Conservation (phyloP, 92 coral and sea anemone genomes). For the Diadumene lineata region DNA sequence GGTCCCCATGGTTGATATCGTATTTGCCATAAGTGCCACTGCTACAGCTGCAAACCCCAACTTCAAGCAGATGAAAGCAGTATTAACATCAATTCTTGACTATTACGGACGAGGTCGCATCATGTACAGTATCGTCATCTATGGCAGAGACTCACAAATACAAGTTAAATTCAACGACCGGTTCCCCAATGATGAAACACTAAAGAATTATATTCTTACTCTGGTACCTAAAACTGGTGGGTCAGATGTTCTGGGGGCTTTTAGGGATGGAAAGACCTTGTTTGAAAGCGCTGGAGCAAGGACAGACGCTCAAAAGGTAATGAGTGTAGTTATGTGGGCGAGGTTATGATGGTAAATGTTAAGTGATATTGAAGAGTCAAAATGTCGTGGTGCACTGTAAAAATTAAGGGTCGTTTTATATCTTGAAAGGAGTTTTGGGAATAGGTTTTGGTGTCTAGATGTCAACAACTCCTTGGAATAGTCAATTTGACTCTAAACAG, state of each 20-base stretch:
- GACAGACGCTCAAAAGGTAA: slow-evolving; percentile 47
- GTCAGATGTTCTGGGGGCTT: slow-evolving; percentile 52
- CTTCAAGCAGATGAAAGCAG: slow-evolving; percentile 68
- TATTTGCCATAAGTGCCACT: slow-evolving; percentile 69
- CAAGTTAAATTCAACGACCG: slow-evolving; percentile 35
- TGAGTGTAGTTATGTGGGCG: no score
- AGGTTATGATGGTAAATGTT: no score
- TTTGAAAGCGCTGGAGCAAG: slow-evolving; percentile 52
- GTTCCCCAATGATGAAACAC: slow-evolving; percentile 24
- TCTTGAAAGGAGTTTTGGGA: no score
- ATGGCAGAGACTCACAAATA: slow-evolving; percentile 53
- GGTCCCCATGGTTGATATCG: slow-evolving; percentile 53
- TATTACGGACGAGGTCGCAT: slow-evolving; percentile 53
- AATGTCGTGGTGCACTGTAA: no score
- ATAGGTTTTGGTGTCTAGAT: no score
- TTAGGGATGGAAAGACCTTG: slow-evolving; percentile 49
- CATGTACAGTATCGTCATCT: slow-evolving; percentile 61
- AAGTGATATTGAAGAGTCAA: no score
- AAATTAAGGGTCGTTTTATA: no score
- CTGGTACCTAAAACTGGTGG: slow-evolving; percentile 48
- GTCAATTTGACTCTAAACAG: no score
- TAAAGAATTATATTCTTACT: slow-evolving; percentile 29
- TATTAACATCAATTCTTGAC: slow-evolving; percentile 63
- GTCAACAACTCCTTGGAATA: no score
- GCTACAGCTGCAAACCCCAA: slow-evolving; percentile 47